Conservation (phyloP, 2,797 vertebrate species). For the Nannoperca obscura region DNA sequence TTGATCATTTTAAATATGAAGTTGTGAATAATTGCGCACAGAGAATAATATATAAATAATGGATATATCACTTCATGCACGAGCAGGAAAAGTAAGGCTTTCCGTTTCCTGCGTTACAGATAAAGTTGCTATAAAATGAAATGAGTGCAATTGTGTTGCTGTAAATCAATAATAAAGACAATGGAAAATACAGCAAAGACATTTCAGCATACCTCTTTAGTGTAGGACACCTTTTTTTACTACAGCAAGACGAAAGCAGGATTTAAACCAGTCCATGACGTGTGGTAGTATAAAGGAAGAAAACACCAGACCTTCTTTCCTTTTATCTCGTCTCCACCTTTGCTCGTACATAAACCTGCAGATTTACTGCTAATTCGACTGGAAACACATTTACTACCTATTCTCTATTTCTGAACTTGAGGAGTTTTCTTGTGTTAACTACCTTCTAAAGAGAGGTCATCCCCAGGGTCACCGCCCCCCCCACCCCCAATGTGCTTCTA, state of each 20-base stretch:
- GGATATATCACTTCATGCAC: constrained; percentile 33
- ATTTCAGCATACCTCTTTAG: background rate
- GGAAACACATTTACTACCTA: constrained; percentile 54
- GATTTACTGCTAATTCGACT: constrained; percentile 66
- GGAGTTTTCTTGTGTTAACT: constrained; percentile 59
- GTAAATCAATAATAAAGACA: background rate
- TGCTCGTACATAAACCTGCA: constrained; percentile 25
- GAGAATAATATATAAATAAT: constrained; percentile 50
- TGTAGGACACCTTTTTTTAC: background rate
- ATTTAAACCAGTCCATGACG: constrained; percentile 11
- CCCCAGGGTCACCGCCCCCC: constrained; percentile 28
- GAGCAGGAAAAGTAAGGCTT: constrained; percentile 6
- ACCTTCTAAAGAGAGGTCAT: constrained; percentile 48
- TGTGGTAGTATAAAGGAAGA: background rate
- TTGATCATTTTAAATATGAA: constrained; percentile 37
- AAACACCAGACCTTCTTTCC: background rate
- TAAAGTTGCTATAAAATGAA: background rate
- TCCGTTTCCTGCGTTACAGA: background rate
- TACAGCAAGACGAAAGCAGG: constrained; percentile 2
- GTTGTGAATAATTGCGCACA: constrained; percentile 35
- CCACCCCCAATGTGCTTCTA: constrained; percentile 18
- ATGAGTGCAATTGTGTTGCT: background rate
- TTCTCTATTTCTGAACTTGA: constrained; percentile 30
- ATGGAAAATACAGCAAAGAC: background rate
- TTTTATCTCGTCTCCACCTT: constrained; percentile 20